A percentile compares a stretch with the other conserved stretches of the same genome.
phyloP scores from a whole-genome alignment of 2,888 invertebrate species.

The Stegana nigrithorax region DNA sequence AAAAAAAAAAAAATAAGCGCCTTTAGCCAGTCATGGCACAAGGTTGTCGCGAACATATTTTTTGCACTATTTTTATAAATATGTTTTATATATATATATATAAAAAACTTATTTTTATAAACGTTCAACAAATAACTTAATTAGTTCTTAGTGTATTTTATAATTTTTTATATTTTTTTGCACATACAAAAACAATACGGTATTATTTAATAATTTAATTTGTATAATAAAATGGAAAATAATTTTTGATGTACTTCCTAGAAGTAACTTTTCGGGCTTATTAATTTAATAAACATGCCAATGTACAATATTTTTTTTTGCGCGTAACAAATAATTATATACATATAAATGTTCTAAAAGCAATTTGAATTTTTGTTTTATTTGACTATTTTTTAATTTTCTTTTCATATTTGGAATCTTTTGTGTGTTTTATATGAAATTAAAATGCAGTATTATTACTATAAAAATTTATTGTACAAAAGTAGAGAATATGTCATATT shows the following conservation, averaged over 20 bases:
- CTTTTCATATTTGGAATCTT: not conserved
- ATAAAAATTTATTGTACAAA: not conserved
- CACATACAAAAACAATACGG: conserved; percentile 16
- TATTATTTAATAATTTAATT: conserved; percentile 16
- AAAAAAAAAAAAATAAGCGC: not conserved
- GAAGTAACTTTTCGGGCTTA: not conserved
- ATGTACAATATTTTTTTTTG: not conserved
- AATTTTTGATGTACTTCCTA: not conserved
- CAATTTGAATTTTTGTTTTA: not conserved
- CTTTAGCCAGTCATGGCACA: not conserved
- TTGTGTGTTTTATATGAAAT: not conserved
- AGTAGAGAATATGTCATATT: not conserved
- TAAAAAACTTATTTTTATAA: conserved; percentile 26
- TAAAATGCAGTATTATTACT: conserved; percentile 14
- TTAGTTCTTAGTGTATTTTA: conserved; percentile 26
- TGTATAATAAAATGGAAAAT: not conserved
- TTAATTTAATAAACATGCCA: not conserved
- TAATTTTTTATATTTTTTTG: not conserved
- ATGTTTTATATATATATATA: not conserved
- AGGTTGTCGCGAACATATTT: not conserved
- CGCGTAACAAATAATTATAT: not conserved
- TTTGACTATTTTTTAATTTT: not conserved
- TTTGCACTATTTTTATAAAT: conserved; percentile 9
- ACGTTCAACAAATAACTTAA: conserved; percentile 28
- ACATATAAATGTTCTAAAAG: not conserved